phyloP scores from a whole-genome alignment of 2,888 invertebrate genomes.

The Xestia xanthographa region DNA sequence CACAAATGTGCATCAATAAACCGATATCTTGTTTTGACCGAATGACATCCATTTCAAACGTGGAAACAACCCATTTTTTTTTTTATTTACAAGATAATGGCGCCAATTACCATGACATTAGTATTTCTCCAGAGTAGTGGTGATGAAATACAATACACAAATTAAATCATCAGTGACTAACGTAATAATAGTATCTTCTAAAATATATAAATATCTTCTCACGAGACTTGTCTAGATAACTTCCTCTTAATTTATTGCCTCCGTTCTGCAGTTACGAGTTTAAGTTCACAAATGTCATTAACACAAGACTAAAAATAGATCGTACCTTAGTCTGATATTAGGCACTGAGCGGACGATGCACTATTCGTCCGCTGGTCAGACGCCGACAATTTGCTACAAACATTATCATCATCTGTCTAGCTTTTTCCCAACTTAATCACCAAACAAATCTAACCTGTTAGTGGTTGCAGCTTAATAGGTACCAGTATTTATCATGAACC shows the following conservation, averaged over 20 bases:
- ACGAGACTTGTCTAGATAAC: constrained; percentile 36
- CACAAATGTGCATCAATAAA: background rate
- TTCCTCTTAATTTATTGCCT: constrained; percentile 54
- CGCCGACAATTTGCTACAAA: background rate
- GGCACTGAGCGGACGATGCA: background rate
- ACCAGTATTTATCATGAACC: background rate
- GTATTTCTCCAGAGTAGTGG: background rate
- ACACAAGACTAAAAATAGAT: constrained; percentile 62
- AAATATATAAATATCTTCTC: constrained; percentile 38
- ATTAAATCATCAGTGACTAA: background rate
- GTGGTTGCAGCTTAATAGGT: background rate
- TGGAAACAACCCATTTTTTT: background rate
- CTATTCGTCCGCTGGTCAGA: background rate
- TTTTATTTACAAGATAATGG: background rate
- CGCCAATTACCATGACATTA: background rate
- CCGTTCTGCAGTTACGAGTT: constrained; percentile 43
- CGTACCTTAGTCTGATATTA: constrained; percentile 35
- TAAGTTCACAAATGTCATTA: constrained; percentile 63
- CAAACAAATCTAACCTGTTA: no score
- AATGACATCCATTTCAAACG: background rate
- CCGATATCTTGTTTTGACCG: no score
- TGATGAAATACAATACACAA: background rate
- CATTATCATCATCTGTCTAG: background rate
- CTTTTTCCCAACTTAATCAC: background rate
- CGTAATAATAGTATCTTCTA: constrained; percentile 5